A percentile compares a stretch with the other conserved stretches of the same genome.
Evolutionary conservation across 2,113 vertebrate genomes (phyloP).

Genomic region (Naja naja): DNA sequence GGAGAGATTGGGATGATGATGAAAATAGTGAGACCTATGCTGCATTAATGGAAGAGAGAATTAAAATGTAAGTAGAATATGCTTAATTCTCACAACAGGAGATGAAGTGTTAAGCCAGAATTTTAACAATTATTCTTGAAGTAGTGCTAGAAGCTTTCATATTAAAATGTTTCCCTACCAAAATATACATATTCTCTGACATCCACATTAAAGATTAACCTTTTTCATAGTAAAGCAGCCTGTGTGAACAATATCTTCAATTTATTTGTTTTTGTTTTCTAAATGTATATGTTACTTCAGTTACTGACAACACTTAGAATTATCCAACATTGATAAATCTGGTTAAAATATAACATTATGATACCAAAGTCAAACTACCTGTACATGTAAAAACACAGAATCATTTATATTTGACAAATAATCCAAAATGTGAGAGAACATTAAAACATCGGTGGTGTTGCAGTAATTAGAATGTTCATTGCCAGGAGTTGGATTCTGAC

Average conservation of each 20-base stretch:
- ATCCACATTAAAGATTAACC: neutral
- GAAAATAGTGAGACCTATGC: conserved; percentile 64
- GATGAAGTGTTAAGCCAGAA: neutral
- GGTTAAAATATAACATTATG: neutral
- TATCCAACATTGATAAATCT: neutral
- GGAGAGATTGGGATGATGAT: conserved; percentile 69
- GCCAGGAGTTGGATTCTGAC: neutral
- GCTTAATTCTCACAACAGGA: neutral
- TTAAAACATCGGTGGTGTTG: neutral
- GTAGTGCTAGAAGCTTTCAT: neutral
- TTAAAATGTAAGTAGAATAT: conserved; percentile 68
- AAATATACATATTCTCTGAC: neutral
- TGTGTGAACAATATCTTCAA: neutral
- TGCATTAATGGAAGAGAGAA: conserved; percentile 69
- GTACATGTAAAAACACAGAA: neutral
- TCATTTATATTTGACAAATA: neutral
- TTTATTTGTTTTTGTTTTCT: neutral
- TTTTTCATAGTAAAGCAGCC: neutral
- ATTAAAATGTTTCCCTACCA: neutral
- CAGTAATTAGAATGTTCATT: neutral
- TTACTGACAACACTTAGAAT: neutral
- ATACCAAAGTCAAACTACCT: neutral
- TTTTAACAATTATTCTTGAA: neutral
- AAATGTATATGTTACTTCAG: neutral
- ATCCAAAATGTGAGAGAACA: neutral